Conservation (phyloP, 2,113 vertebrate genomes). For the Python bivittatus region DNA sequence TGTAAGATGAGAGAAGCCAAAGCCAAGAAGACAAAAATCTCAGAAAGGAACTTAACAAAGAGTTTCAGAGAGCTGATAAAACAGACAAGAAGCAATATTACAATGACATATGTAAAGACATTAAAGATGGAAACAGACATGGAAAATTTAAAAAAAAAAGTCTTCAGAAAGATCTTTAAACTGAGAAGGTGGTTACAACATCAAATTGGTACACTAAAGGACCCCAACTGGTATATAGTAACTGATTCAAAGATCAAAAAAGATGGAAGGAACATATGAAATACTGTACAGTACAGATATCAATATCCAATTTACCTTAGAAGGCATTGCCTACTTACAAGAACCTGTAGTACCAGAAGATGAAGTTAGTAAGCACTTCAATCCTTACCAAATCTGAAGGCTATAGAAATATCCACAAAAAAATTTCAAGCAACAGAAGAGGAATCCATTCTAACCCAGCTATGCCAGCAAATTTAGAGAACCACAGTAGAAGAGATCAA, state of each 20-base stretch:
- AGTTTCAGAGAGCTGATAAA: too few relatives aligned
- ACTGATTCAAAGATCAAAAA: background rate
- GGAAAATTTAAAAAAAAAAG: background rate
- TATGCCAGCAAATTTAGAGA: background rate
- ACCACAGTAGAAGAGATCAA: too few relatives aligned
- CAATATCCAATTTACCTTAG: too few relatives aligned
- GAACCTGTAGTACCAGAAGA: background rate
- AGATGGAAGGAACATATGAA: background rate
- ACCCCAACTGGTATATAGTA: background rate
- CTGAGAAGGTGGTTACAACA: background rate
- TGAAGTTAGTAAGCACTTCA: background rate
- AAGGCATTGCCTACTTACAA: too few relatives aligned
- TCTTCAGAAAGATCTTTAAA: background rate
- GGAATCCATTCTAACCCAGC: background rate
- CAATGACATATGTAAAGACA: background rate
- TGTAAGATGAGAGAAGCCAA: background rate
- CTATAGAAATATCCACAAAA: background rate
- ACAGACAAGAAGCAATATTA: background rate
- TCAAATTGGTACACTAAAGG: background rate
- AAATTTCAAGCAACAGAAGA: background rate
- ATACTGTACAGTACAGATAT: too few relatives aligned
- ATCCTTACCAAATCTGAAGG: background rate
- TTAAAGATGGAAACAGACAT: background rate
- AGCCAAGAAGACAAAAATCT: background rate
- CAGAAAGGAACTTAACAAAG: background rate